These are phyloP conservation scores for Acheta domesticus DNA, from an alignment of 2,888 invertebrate species.

Conservation along the genomic window DNA sequence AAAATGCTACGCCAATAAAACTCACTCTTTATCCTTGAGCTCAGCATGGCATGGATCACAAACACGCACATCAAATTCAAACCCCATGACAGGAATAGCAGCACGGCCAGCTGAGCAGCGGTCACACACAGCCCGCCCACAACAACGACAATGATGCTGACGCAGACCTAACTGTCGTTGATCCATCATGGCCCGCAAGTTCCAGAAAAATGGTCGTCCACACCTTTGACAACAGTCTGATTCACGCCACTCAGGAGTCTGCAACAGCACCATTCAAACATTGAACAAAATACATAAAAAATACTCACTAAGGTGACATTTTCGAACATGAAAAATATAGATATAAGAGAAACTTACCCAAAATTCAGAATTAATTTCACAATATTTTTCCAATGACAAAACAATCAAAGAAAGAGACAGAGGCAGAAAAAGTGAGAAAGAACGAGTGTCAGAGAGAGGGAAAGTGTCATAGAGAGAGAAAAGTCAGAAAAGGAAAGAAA, in stretches of 20 bases:
- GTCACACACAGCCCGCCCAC: constrained; percentile 94
- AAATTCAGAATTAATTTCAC: too few species aligned
- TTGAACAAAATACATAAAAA: neutral
- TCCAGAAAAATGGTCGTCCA: constrained; percentile 97
- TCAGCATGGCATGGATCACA: constrained; percentile 87
- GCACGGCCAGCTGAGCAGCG: constrained; percentile 84
- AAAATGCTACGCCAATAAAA: too few species aligned
- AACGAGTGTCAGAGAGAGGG: too few species aligned
- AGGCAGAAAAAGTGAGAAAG: too few species aligned
- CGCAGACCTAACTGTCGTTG: constrained; percentile 87
- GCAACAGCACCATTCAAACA: constrained; percentile 24
- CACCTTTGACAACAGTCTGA: constrained; percentile 93
- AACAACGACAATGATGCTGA: constrained; percentile 87
- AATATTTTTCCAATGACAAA: too few species aligned
- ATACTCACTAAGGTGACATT: constrained; percentile 23
- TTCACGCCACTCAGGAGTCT: constrained; percentile 93
- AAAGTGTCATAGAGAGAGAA: too few species aligned
- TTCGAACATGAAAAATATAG: constrained; percentile 23
- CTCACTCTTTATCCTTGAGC: constrained; percentile 83
- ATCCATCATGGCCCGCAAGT: constrained; percentile 97
- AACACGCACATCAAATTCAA: constrained; percentile 94
- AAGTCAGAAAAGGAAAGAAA: too few species aligned
- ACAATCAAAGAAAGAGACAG: too few species aligned
- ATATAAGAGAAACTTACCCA: neutral
- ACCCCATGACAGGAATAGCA: constrained; percentile 93